Base-by-base conservation (phyloP, 2,113 vertebrate genomes). In the Trinectes maculatus region DNA sequence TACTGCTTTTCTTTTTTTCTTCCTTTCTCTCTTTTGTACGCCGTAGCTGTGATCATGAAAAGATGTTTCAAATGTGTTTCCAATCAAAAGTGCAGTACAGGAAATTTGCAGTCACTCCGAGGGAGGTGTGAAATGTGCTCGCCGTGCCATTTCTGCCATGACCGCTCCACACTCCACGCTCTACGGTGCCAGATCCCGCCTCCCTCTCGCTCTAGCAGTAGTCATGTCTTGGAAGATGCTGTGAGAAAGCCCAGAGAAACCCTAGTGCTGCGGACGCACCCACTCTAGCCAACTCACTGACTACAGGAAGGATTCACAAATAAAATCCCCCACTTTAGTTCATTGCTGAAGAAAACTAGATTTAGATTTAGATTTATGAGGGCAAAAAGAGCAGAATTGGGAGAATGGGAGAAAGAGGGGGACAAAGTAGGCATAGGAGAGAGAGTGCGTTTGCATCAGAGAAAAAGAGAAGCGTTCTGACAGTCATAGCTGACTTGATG, bases 81-180 rank as follows among this genome's bases (percentile, higher is more conserved):
- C 80, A 86, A 89, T 87, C 84, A 81, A 86, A 86, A 80, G 77
- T 82, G 59, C 86, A 73, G 81, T 80, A 83, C 87, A 91, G 89
- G 89, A 92, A 91, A 91, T 92, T 88, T 91, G 77, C 89, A 90
- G 86, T 91, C 88, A 83, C 79, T 89, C 85, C 73, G 71, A 88
- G 82, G 85, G 84, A 89, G 84, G 89, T 92, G 91, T 92, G 89
- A 91, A 91, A 91, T 89, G 87, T 89, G 82, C 83, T 86, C 76
- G 65, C 84, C 70, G 83, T 86, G 90, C 89, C 91, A 90, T 91
- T 92, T 89, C 76, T 85, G 81, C 77, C 77, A 89, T 87, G 85
- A 88, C 85, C 86, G 80, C 80, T 84, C 79, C 70, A 68, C 86
- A 62, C 78, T 83, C 80, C 43, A 54, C 68, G 79, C 66, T 84